phyloP scores from a whole-genome alignment of 1,140 invertebrate species.

The Sycophaga agraensis region DNA sequence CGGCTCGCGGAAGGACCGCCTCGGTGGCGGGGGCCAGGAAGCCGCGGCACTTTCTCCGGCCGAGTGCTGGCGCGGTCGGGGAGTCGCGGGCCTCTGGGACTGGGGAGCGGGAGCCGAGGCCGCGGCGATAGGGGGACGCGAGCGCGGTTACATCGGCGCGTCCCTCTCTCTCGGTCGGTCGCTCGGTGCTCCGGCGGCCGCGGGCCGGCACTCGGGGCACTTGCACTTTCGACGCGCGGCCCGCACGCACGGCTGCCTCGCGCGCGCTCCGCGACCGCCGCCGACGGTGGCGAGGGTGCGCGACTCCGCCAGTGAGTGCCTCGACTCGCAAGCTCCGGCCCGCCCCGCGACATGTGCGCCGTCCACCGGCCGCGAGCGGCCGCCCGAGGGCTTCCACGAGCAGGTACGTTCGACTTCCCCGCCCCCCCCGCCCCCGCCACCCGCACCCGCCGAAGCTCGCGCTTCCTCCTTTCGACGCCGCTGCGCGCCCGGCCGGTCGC shows the following conservation, averaged over 20 bases:
- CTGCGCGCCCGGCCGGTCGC: neutral
- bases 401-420: no score
- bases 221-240: neutral
- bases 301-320: no score
- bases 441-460: no score
- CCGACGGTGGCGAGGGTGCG: no score
- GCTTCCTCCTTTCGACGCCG: no score
- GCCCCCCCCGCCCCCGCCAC: no score
- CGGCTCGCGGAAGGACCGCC: constrained; percentile 13
- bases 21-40: constrained; percentile 40
- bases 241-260: neutral
- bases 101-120: constrained; percentile 43
- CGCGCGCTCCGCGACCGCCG: no score
- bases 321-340: no score
- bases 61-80: no score
- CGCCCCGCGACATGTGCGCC: no score
- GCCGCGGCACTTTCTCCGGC: constrained; percentile 56
- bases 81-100: neutral
- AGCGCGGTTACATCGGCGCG: constrained; percentile 40
- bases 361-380: no score
- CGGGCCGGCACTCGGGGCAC: neutral
- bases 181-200: neutral
- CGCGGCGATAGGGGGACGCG: constrained; percentile 38
- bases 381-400: no score
- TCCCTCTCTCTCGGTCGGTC: neutral